phyloP scores from a whole-genome alignment of 2,888 invertebrate genomes.

The Tortricodes alternella region DNA sequence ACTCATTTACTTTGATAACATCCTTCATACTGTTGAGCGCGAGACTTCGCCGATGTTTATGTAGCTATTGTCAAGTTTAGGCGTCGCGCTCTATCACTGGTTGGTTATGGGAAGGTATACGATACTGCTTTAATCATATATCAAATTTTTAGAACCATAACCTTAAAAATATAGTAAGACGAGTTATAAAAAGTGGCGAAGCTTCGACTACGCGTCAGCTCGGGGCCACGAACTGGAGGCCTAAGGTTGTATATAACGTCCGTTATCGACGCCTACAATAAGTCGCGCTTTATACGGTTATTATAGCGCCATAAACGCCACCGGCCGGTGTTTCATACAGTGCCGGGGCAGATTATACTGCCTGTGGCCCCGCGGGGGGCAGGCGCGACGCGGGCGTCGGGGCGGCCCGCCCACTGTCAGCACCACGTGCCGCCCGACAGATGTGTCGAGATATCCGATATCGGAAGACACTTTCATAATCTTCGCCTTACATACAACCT shows the following conservation, averaged over 20 bases:
- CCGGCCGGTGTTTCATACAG: constrained; percentile 81
- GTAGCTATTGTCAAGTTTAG: neutral
- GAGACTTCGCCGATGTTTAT: neutral
- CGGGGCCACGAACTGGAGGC: constrained; percentile 57
- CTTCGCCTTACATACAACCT: constrained; percentile 69
- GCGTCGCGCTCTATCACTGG: neutral
- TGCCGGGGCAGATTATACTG: constrained; percentile 78
- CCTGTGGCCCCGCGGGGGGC: constrained; percentile 62
- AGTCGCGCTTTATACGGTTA: constrained; percentile 83
- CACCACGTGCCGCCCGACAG: constrained; percentile 77
- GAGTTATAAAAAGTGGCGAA: constrained; percentile 48
- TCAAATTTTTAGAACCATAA: constrained; percentile 1
- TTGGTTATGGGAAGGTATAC: neutral
- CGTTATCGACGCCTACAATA: constrained; percentile 81
- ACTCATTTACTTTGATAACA: constrained; percentile 37
- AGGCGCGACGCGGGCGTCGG: constrained; percentile 37
- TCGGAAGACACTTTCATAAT: constrained; percentile 82
- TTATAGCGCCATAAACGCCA: constrained; percentile 82
- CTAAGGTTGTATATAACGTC: constrained; percentile 72
- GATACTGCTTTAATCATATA: neutral
- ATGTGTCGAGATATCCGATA: constrained; percentile 81
- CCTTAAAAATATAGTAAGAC: constrained; percentile 11
- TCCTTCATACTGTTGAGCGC: neutral
- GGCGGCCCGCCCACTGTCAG: constrained; percentile 67
- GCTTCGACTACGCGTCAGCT: constrained; percentile 35